phyloP scores from a whole-genome alignment of 2,113 vertebrate genomes.

The Redunca redunca region DNA sequence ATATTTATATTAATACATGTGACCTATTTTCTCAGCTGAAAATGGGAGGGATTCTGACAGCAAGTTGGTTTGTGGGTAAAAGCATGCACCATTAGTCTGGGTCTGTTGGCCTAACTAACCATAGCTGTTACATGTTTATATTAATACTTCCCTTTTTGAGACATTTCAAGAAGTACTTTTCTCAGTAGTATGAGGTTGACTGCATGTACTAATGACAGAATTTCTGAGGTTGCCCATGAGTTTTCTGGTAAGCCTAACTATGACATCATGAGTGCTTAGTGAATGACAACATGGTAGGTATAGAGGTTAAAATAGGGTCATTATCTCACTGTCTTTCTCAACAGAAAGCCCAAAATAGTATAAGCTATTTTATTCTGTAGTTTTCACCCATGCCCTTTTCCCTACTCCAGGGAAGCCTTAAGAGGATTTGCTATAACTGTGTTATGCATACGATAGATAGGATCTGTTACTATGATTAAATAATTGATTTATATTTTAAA shows the following conservation, averaged over 20 bases:
- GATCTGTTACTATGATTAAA: constrained; percentile 1
- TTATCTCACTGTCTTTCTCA: not conserved
- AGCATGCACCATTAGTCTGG: not conserved
- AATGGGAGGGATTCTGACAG: not conserved
- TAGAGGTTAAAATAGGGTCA: not conserved
- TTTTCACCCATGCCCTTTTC: not conserved
- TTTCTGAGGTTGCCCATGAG: not conserved
- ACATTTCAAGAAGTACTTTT: constrained; percentile 2
- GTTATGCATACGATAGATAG: not conserved
- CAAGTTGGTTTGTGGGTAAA: not conserved
- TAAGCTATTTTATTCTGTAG: not conserved
- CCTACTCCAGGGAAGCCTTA: not conserved
- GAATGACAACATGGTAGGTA: not conserved
- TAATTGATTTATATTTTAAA: not conserved
- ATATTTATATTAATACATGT: not conserved
- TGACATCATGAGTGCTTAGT: not conserved
- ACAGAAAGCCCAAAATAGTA: not conserved
- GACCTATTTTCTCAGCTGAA: not conserved
- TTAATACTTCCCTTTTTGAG: not conserved
- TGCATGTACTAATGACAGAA: not conserved
- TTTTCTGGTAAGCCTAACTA: not conserved
- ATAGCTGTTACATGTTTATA: not conserved
- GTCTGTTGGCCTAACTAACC: not conserved
- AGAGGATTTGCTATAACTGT: not conserved
- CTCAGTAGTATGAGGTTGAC: not conserved